Evolutionary conservation across 2,888 invertebrate genomes (phyloP), one percentile per base, ranked within the genome.

Genomic region (Dryococelus australis): DNA sequence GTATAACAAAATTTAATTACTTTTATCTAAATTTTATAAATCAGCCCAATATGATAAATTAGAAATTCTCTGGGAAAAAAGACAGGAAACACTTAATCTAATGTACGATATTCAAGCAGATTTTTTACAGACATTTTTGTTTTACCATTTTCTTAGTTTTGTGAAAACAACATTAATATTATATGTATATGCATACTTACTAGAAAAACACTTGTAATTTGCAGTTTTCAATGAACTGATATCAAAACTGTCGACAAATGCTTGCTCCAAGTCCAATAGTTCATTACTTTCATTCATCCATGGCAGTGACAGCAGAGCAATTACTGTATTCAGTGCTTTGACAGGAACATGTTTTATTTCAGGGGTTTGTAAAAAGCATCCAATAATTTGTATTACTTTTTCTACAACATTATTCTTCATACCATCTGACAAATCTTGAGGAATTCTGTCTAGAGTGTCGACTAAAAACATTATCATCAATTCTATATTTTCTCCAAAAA

Each of bases 161-260:
- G n/a, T n/a, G n/a, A n/a, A n/a, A n/a, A n/a, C n/a, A n/a, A 35
- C 4, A 4, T 35, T 35, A 35, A 4, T 35, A 35, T 3, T 51
- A 51, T 20, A 51, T 16, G 8, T 26, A 80, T 5, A 47, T 5
- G 8, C 47, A 47, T 47, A 83, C 83, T 83, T 83, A 83, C 83
- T 28, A 13, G 35, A 83, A 83, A 83, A 43, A 83, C 83, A 83
- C 6, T 83, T 9, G 1, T n/a, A 83, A 1, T 28, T 83, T 6
- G 16, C n/a, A 12, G 43, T 13, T 24, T 65, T 65, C 0, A 83
- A 43, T 1, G 83, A 83, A 13, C 9, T 28, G 12, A 83, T 83
- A 16, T 83, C 83, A 83, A 83, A 83, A 83, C n/a, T 27, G 28
- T 83, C 35, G 28, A 83, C 83, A 83, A 83, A 83, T 35, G 20